Evolutionary conservation across 64 coral and sea anemone genomes (phyloP).

Genomic region (Platygyra sinensis): DNA sequence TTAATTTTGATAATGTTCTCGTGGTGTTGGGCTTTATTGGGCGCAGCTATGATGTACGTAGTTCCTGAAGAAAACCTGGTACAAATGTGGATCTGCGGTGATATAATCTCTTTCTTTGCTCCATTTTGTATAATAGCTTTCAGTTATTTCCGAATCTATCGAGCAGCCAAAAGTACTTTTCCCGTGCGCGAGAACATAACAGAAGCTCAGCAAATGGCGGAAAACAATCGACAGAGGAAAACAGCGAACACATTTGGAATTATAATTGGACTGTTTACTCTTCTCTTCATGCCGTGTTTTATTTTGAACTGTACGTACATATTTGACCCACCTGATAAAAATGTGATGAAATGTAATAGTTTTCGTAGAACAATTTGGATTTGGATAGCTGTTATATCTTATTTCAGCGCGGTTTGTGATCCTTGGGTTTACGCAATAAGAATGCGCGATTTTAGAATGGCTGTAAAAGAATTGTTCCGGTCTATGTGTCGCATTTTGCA

Average conservation of each 20-base stretch:
- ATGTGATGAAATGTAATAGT: background rate
- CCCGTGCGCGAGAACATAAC: background rate
- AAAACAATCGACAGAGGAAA: background rate
- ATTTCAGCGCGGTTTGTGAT: background rate
- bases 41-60: no score
- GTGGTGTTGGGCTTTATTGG: background rate
- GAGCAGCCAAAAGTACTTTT: background rate
- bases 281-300: background rate
- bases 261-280: background rate
- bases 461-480: background rate
- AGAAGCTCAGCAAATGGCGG: conserved; percentile 11
- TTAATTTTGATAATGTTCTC: background rate
- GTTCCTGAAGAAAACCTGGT: background rate
- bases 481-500: no score
- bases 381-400: background rate
- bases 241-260: background rate
- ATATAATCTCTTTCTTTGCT: background rate
- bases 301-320: background rate
- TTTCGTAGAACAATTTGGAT: background rate
- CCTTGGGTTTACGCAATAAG: conserved; percentile 12
- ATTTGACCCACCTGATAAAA: background rate
- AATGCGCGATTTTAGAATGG: background rate
- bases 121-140: conserved; percentile 18
- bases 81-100: background rate
- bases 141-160: conserved; percentile 9